Base-by-base conservation (phyloP, 2,797 vertebrate genomes). In the Enteromius paludinosus region DNA sequence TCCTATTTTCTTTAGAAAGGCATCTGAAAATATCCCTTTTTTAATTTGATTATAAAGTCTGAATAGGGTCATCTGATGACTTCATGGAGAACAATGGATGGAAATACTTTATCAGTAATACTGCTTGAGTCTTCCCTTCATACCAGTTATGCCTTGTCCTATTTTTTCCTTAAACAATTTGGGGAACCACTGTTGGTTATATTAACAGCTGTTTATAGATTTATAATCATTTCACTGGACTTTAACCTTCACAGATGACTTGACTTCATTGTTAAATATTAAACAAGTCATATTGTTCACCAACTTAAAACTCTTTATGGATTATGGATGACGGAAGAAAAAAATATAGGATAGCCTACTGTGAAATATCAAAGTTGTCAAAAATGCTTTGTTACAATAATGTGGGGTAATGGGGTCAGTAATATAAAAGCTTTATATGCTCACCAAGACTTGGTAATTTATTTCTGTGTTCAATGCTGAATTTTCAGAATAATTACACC, bases 201-300 rank as follows among this genome's bases (percentile, higher is more conserved):
- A 30, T 62, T 18, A 30, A 62, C 61, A 33, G 61, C 28, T 73
- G 28, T 41, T 75, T 54, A 74, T 56, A 41, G 72, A 75, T 59
- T 74, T 41, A 64, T 78, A 47, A 65, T 64, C 59, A 47, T 45
- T 64, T 30, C 11, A 4, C 17, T 20, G 45, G 61, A 74, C 49
- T 74, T 74, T 61, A 81, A 70, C 79, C 70, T 9, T 3, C 20
- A 15, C 7, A 72, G 41, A 69, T 61, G 47, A 70, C 23, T 69
- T 66, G 62, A 49, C 41, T 41, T 54, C 64, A 79, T 1, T 38
- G 78, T 80, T 80, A 71, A 80, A 69, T 41, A 68, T 78, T 78
- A 64, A 78, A 78, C 75, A 78, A 65, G 41, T 35, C 45, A 77
- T 77, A 77, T 47, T 49, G 23, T 3, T 62, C 74, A 45, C 6